Evolutionary conservation across 1,140 invertebrate species (phyloP).

Genomic region (Papilio helenus): DNA sequence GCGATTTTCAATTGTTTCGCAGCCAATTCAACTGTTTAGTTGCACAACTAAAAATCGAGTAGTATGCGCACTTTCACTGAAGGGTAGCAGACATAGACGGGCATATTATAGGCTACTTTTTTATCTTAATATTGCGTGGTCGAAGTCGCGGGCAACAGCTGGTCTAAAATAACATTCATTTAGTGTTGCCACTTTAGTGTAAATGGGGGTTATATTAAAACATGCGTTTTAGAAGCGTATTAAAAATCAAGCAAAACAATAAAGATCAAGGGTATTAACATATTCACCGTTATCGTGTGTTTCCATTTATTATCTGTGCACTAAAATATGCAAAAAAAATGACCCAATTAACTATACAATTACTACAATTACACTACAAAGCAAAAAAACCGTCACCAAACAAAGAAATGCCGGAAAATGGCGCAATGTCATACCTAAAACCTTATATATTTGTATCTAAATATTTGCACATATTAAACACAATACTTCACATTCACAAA

Average conservation of each 20-base stretch:
- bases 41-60: too few species aligned
- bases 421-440: neutral
- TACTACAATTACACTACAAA: constrained; percentile 19
- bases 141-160: too few species aligned
- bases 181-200: neutral
- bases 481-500: neutral
- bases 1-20: too few species aligned
- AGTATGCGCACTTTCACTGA: too few species aligned
- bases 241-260: constrained; percentile 23
- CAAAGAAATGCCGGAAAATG: constrained; percentile 2
- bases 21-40: too few species aligned
- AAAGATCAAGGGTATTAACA: constrained; percentile 34
- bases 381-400: constrained; percentile 27
- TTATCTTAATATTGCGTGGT: too few species aligned
- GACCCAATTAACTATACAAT: constrained; percentile 8
- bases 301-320: constrained; percentile 38
- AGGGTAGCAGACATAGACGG: too few species aligned
- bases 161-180: too few species aligned
- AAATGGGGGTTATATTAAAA: neutral
- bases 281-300: constrained; percentile 37
- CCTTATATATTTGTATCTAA: neutral
- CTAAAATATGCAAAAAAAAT: constrained; percentile 32
- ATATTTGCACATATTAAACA: constrained; percentile 14
- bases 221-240: neutral
- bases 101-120: too few species aligned